Percentiles rank a stretch among this genome's conserved stretches.
These are phyloP conservation scores for Drosophila birchii DNA, from an alignment of 2,888 invertebrate species.

Conservation along the genomic window DNA sequence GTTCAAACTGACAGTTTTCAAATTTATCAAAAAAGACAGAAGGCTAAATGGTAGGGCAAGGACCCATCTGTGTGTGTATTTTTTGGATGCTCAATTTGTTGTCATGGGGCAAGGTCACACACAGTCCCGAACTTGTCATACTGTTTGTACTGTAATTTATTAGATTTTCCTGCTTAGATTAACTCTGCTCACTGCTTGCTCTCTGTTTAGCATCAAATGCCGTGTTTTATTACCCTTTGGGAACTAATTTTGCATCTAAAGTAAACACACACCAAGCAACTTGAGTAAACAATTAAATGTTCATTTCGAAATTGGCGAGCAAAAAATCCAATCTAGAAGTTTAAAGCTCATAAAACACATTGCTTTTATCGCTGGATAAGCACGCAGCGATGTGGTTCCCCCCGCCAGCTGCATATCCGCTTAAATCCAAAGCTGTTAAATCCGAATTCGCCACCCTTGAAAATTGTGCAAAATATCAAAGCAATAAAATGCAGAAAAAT, in stretches of 20 bases:
- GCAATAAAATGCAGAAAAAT: slow-evolving; percentile 56
- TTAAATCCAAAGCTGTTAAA: slow-evolving; percentile 34
- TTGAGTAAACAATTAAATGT: slow-evolving; percentile 62
- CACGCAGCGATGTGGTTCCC: slow-evolving; percentile 35
- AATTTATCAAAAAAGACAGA: slow-evolving; percentile 68
- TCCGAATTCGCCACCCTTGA: slow-evolving; percentile 1
- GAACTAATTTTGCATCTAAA: slow-evolving; percentile 46
- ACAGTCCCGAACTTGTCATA: slow-evolving; percentile 47
- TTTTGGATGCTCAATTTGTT: slow-evolving; percentile 25
- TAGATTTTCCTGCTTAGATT: slow-evolving; percentile 18
- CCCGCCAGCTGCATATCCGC: slow-evolving; percentile 12
- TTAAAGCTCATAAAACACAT: slow-evolving; percentile 57
- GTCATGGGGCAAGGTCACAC: slow-evolving; percentile 56
- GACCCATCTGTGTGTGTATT: slow-evolving; percentile 24
- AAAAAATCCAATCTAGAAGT: slow-evolving; percentile 50
- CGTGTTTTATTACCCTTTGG: slow-evolving; percentile 42
- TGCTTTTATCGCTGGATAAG: slow-evolving; percentile 42
- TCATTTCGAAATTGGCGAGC: slow-evolving; percentile 26
- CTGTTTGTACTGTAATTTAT: slow-evolving; percentile 59
- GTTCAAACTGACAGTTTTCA: slow-evolving; percentile 69
- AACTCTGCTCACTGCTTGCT: neutral
- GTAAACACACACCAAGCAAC: slow-evolving; percentile 38
- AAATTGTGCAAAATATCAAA: slow-evolving; percentile 36
- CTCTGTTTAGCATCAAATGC: slow-evolving; percentile 30
- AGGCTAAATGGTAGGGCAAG: slow-evolving; percentile 13